Conservation (phyloP, 2,888 invertebrate genomes). For the Protophormia terraenovae region DNA sequence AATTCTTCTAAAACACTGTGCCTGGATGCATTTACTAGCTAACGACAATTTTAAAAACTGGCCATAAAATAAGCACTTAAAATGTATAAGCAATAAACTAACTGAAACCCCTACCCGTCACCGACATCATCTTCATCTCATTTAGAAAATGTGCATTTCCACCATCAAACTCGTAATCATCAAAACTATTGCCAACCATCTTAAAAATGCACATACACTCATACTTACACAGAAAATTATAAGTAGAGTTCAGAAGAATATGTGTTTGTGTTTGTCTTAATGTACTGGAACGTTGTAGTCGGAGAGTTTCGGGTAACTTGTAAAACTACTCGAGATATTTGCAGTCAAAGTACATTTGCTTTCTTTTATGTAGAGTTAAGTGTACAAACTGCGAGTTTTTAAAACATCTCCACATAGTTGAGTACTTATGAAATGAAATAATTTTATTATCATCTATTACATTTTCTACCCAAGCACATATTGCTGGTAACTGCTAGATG, state of each 20-base stretch:
- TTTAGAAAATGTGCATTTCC: slow-evolving; percentile 41
- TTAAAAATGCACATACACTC: background rate
- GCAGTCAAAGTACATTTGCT: slow-evolving; percentile 38
- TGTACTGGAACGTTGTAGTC: background rate
- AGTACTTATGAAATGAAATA: slow-evolving; percentile 52
- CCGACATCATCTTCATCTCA: slow-evolving; percentile 31
- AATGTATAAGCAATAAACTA: slow-evolving; percentile 49
- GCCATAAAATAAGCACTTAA: slow-evolving; percentile 54
- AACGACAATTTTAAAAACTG: slow-evolving; percentile 55
- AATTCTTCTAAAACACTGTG: background rate
- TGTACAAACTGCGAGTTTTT: slow-evolving; percentile 40
- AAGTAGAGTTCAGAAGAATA: background rate
- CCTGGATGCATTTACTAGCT: slow-evolving; percentile 16
- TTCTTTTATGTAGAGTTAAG: slow-evolving; percentile 50
- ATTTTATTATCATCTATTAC: slow-evolving; percentile 42
- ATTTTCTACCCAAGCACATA: background rate
- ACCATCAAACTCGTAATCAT: background rate
- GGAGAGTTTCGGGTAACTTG: background rate
- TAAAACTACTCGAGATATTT: slow-evolving; percentile 10
- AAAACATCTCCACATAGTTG: slow-evolving; percentile 26
- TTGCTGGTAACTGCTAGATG: background rate
- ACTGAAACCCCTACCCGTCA: slow-evolving; percentile 7
- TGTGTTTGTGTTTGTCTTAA: background rate
- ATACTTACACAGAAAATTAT: background rate
- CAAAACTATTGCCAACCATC: background rate